Evolutionary conservation across 2,888 invertebrate species (phyloP).

Genomic region (Neuroscelio doddi): DNA sequence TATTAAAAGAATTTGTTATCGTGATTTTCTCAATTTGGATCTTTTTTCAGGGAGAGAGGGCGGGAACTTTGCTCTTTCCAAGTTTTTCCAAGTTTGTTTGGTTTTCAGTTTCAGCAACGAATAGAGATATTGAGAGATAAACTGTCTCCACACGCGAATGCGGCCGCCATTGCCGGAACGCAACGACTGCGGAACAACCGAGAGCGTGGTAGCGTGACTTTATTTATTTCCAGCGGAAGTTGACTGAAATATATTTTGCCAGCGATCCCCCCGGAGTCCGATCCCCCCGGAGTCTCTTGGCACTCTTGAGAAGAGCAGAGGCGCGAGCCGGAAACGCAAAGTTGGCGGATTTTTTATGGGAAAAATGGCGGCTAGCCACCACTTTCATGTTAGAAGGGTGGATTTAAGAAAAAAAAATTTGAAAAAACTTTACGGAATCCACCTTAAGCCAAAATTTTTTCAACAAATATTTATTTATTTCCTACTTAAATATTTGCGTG

Average conservation of each 20-base stretch:
- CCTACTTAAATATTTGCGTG: too few relatives aligned
- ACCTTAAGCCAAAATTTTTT: too few relatives aligned
- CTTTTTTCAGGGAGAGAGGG: too few relatives aligned
- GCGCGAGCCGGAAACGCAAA: slow-evolving; percentile 70
- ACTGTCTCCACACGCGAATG: slow-evolving; percentile 62
- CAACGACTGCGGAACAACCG: slow-evolving; percentile 54
- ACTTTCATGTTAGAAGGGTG: slow-evolving; percentile 9
- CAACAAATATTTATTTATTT: too few relatives aligned
- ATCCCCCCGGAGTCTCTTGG: slow-evolving; percentile 56
- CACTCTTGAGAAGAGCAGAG: slow-evolving; percentile 60
- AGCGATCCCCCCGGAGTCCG: slow-evolving; percentile 54
- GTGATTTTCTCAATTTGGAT: too few relatives aligned
- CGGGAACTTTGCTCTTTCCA: too few relatives aligned
- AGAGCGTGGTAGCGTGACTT: slow-evolving; percentile 69
- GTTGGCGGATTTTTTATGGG: slow-evolving; percentile 68
- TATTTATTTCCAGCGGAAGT: slow-evolving; percentile 72
- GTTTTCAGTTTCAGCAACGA: slow-evolving; percentile 29
- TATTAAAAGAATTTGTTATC: too few relatives aligned
- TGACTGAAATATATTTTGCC: slow-evolving; percentile 71
- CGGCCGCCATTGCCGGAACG: slow-evolving; percentile 53
- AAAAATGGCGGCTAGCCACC: slow-evolving; percentile 58
- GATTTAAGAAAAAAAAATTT: slow-evolving; percentile 8
- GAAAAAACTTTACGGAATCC: too few relatives aligned
- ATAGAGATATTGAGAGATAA: slow-evolving; percentile 66
- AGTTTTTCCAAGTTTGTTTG: too few relatives aligned